Conservation (phyloP, 2,113 vertebrate genomes). For the Elanus axillaris region DNA sequence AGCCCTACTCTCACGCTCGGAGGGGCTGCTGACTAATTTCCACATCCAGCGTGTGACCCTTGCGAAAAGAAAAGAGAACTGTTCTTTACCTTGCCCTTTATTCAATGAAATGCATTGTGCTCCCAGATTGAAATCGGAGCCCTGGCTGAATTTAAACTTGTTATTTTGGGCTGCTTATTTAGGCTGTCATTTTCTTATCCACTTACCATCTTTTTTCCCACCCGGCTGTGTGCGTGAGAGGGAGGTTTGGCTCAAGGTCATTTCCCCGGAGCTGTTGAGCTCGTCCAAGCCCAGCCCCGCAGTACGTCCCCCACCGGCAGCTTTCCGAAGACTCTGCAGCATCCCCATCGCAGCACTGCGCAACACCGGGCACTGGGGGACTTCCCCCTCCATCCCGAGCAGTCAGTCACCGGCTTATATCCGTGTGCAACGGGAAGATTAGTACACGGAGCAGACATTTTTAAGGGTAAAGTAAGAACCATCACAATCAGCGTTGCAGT, state of each 20-base stretch:
- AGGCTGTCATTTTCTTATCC: neutral
- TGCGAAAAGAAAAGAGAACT: neutral
- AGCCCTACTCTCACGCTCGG: neutral
- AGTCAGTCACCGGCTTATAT: neutral
- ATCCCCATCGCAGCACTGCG: fast-evolving
- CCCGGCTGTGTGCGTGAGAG: fast-evolving
- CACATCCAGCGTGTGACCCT: fast-evolving
- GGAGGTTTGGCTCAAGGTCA: neutral
- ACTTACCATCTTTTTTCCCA: neutral
- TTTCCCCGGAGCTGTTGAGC: neutral
- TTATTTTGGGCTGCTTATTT: neutral
- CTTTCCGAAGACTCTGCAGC: neutral
- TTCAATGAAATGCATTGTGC: neutral
- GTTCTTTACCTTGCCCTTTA: neutral
- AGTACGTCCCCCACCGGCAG: neutral
- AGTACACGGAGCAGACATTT: neutral
- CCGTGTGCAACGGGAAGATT: fast-evolving
- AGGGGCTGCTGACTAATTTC: neutral
- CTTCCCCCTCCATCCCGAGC: neutral
- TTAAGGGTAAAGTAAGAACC: neutral
- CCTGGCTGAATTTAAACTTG: neutral
- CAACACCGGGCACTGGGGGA: neutral
- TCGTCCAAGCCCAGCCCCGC: neutral
- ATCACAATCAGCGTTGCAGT: neutral
- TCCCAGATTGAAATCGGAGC: neutral